A percentile compares a stretch with the other conserved stretches of the same genome.
These are phyloP conservation scores for Neuroscelio doddi DNA, from an alignment of 2,888 invertebrate species.

Conservation along the genomic window DNA sequence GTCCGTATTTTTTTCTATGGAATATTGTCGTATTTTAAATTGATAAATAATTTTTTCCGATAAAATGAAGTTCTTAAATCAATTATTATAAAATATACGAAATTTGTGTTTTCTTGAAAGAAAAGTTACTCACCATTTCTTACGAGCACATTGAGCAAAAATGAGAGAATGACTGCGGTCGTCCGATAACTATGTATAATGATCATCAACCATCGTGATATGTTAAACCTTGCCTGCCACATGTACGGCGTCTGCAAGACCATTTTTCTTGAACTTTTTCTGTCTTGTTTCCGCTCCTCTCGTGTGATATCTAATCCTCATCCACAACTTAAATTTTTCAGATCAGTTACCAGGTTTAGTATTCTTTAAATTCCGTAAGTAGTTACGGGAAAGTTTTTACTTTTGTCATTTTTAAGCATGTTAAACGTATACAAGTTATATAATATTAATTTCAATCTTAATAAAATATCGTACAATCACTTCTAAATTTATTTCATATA, in stretches of 20 bases:
- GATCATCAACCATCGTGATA: conserved; percentile 62
- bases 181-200: conserved; percentile 63
- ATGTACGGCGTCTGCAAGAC: conserved; percentile 63
- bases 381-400: conserved; percentile 24
- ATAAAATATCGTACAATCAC: too few relatives aligned
- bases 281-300: conserved; percentile 29
- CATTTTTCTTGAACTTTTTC: conserved; percentile 58
- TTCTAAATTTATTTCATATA: too few relatives aligned
- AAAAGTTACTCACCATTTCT: conserved; percentile 63
- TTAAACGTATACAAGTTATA: too few relatives aligned
- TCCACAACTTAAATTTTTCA: conserved; percentile 42
- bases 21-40: too few relatives aligned
- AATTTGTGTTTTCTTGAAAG: conserved; percentile 5
- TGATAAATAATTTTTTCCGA: too few relatives aligned
- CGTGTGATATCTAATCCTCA: conserved; percentile 36
- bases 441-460: too few relatives aligned
- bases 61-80: too few relatives aligned
- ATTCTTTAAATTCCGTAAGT: conserved; percentile 26
- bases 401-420: conserved; percentile 31
- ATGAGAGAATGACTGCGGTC: conserved; percentile 63
- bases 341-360: conserved; percentile 38
- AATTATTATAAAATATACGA: background rate
- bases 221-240: conserved; percentile 64
- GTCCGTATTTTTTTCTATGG: too few relatives aligned
- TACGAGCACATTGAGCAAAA: conserved; percentile 65